Conservation (phyloP, 2,113 vertebrate genomes). For the Morphnarchus princeps region DNA sequence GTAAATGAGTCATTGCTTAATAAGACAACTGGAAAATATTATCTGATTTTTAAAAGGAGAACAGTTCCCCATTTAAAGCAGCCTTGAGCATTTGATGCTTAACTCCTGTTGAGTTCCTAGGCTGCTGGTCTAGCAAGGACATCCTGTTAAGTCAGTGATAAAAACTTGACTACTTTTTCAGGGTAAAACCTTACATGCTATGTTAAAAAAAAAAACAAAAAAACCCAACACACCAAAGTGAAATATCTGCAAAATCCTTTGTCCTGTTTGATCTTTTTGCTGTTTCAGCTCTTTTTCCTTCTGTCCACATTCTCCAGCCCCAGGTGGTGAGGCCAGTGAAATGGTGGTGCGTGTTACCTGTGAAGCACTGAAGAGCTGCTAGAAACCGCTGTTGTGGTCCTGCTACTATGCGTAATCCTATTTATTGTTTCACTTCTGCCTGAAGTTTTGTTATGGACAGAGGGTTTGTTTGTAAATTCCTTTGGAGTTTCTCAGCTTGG, state of each 20-base stretch:
- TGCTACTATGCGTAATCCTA: background rate
- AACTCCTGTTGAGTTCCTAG: background rate
- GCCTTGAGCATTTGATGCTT: background rate
- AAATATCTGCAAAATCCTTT: background rate
- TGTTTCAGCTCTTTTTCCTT: background rate
- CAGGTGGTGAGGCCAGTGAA: background rate
- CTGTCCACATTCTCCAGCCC: background rate
- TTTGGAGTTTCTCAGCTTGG: background rate
- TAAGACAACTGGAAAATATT: background rate
- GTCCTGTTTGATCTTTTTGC: background rate
- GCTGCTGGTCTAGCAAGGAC: background rate
- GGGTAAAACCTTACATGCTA: background rate
- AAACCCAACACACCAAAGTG: background rate
- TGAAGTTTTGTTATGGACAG: background rate
- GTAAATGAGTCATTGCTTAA: background rate
- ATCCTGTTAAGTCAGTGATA: background rate
- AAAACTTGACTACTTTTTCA: background rate
- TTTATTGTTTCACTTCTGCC: constrained; percentile 10
- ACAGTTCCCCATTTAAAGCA: background rate
- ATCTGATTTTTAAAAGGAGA: background rate
- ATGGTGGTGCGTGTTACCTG: background rate
- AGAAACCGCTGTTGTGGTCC: background rate
- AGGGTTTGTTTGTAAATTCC: constrained; percentile 11
- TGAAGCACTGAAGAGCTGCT: background rate
- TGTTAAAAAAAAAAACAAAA: background rate